Percentiles rank a stretch among this genome's conserved stretches.
Conservation (phyloP, 2,797 vertebrate species). For the Clarias platycephalus region DNA sequence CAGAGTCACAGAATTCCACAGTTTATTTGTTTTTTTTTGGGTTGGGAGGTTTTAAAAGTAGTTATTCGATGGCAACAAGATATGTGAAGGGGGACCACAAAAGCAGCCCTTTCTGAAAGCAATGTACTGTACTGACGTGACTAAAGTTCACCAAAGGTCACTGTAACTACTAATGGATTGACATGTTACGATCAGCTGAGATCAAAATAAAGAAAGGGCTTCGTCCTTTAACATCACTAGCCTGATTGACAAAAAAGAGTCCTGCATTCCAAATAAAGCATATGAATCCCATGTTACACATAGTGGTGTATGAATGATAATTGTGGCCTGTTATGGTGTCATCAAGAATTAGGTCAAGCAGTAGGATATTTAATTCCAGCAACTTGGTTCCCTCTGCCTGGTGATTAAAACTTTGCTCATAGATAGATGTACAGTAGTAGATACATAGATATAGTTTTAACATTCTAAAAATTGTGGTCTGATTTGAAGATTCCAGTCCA, state of each 20-base stretch:
- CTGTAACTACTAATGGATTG: neutral
- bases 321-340: neutral
- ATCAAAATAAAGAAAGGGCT: neutral
- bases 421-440: neutral
- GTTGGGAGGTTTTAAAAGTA: neutral
- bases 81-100: neutral
- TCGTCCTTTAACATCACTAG: neutral
- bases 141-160: neutral
- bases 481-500: neutral
- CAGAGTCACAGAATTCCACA: neutral
- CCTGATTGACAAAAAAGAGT: neutral
- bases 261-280: neutral
- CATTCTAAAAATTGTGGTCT: neutral
- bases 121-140: neutral
- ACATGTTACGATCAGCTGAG: neutral
- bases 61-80: neutral
- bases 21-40: neutral
- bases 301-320: neutral
- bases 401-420: neutral
- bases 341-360: neutral
- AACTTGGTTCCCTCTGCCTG: neutral
- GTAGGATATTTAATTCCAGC: neutral
- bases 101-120: neutral
- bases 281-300: neutral
- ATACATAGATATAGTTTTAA: neutral